These are phyloP conservation scores for Orientallactaga sibirica DNA, from an alignment of 2,797 vertebrate species.

Conservation along the genomic window DNA sequence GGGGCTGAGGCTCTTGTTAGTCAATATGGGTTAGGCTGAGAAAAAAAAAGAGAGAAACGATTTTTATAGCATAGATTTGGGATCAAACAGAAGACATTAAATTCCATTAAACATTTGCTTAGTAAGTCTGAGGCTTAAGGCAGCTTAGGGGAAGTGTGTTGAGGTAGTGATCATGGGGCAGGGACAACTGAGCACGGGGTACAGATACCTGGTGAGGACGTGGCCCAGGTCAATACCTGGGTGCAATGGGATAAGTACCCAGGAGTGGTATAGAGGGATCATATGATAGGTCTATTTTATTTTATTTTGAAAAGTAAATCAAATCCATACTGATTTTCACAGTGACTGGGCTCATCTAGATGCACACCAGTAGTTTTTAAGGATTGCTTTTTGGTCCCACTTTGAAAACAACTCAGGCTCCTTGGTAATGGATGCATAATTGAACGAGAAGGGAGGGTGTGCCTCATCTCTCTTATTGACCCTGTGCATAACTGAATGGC, in stretches of 20 bases:
- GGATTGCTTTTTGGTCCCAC: background rate
- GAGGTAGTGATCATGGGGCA: too few relatives aligned
- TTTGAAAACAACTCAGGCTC: background rate
- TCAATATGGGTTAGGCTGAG: background rate
- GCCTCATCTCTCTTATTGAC: too few relatives aligned
- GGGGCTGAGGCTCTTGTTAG: background rate
- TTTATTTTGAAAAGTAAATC: background rate
- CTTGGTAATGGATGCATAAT: background rate
- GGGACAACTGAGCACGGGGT: background rate
- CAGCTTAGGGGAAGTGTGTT: background rate
- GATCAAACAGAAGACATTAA: background rate
- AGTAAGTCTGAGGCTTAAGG: background rate
- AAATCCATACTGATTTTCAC: background rate
- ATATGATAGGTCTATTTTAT: background rate
- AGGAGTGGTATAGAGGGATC: background rate
- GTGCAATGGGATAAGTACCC: background rate
- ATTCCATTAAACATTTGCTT: background rate
- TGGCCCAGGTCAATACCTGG: background rate
- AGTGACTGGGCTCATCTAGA: background rate
- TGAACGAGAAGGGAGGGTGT: background rate
- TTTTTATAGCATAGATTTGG: background rate
- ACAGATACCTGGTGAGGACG: fast-evolving
- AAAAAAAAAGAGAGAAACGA: background rate
- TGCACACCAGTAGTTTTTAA: background rate
- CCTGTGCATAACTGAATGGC: too few relatives aligned